Evolutionary conservation across 2,797 vertebrate species (phyloP).

Genomic region (Dicrostonyx torquatus): DNA sequence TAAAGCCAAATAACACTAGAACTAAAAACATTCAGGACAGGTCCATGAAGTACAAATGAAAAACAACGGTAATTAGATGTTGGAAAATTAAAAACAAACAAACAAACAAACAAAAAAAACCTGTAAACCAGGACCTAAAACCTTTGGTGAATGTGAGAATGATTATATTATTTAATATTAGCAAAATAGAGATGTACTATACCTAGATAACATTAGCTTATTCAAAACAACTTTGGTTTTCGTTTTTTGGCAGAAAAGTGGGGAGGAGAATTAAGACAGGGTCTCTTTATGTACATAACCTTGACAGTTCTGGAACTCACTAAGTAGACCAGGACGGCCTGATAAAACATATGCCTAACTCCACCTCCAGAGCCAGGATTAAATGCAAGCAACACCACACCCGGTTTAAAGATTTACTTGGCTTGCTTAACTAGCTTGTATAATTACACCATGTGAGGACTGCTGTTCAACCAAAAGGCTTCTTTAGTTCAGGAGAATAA

Average conservation of each 20-base stretch:
- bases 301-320: background rate
- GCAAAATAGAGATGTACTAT: background rate
- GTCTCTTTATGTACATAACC: background rate
- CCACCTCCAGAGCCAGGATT: background rate
- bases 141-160: background rate
- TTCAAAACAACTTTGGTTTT: too few species aligned
- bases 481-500: background rate
- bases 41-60: background rate
- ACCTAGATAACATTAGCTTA: background rate
- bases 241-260: background rate
- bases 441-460: background rate
- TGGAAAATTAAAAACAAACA: background rate
- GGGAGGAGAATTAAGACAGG: background rate
- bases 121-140: background rate
- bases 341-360: too few species aligned
- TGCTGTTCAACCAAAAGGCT: background rate
- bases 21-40: background rate
- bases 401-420: background rate
- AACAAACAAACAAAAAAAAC: background rate
- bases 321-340: background rate
- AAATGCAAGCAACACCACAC: background rate
- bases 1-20: background rate
- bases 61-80: background rate
- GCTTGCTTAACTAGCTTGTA: background rate
- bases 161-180: background rate